These are phyloP conservation scores for Phasianus colchicus DNA, from an alignment of 2,113 vertebrate genomes.

Conservation along the genomic window DNA sequence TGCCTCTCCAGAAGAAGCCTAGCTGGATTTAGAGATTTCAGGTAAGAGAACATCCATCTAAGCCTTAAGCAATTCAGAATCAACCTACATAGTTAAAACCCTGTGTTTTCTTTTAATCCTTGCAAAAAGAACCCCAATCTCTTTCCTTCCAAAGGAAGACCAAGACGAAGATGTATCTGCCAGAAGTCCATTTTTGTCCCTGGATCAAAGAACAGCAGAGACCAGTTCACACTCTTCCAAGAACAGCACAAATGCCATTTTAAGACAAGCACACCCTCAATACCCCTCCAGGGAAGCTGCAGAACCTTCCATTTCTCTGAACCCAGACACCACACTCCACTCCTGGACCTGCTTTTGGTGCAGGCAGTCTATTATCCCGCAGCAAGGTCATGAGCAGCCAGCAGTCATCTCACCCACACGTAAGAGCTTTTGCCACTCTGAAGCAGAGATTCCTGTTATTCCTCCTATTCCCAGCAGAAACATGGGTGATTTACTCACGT, in stretches of 20 bases:
- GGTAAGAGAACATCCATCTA: not conserved
- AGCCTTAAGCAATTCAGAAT: not conserved
- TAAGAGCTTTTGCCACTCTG: not conserved
- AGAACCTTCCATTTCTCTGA: not conserved
- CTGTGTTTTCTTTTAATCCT: not conserved
- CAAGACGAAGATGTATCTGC: not conserved
- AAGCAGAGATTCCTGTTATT: not conserved
- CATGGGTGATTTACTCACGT: not conserved
- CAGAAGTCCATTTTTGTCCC: not conserved
- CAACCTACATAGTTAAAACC: not conserved
- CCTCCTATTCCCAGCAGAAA: not conserved
- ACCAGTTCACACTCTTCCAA: not conserved
- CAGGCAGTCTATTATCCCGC: not conserved
- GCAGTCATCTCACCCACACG: not conserved
- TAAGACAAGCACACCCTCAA: not conserved
- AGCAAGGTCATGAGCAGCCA: not conserved
- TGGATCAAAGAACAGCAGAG: not conserved
- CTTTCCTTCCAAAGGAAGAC: not conserved
- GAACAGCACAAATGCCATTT: not conserved
- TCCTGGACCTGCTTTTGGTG: fast-evolving
- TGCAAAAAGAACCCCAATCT: not conserved
- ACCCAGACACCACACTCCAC: not conserved
- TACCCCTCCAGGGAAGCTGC: not conserved
- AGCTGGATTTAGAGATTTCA: not conserved
- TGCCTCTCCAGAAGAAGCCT: not conserved